A percentile compares a stretch with the other conserved stretches of the same genome.
Conservation (phyloP, 2,113 vertebrate species). For the Oncorhynchus gorbuscha region DNA sequence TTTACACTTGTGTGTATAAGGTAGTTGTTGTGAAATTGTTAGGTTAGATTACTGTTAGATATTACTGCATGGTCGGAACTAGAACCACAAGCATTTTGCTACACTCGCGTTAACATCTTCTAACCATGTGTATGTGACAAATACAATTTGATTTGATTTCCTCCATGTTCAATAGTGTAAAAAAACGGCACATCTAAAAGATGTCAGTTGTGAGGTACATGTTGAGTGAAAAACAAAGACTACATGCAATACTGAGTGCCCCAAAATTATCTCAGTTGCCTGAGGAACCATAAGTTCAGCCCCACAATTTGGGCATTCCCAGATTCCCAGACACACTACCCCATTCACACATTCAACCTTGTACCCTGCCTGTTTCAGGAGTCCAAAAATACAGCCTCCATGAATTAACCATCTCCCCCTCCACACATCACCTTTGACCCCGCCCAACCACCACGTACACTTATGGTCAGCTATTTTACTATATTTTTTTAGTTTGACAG, state of each 20-base stretch:
- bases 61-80: too few relatives aligned
- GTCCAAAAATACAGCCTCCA: constrained; percentile 23
- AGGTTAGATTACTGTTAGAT: too few relatives aligned
- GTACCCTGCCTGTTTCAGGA: not conserved
- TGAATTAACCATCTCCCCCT: constrained; percentile 12
- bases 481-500: constrained; percentile 11
- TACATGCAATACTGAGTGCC: constrained; percentile 13
- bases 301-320: constrained; percentile 15
- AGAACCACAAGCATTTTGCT: too few relatives aligned
- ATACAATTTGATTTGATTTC: not conserved
- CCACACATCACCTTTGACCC: constrained; percentile 19
- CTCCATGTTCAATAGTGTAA: not conserved
- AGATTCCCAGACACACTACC: constrained; percentile 42
- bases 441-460: constrained; percentile 4
- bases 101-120: too few relatives aligned
- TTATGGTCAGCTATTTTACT: not conserved
- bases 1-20: too few relatives aligned
- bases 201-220: not conserved
- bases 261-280: constrained; percentile 35
- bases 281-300: constrained; percentile 31
- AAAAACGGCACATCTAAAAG: not conserved
- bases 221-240: not conserved
- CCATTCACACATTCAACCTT: constrained; percentile 44
- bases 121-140: too few relatives aligned
- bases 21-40: too few relatives aligned